Evolutionary conservation across 2,888 invertebrate genomes (phyloP).

Genomic region (Thyatira batis): DNA sequence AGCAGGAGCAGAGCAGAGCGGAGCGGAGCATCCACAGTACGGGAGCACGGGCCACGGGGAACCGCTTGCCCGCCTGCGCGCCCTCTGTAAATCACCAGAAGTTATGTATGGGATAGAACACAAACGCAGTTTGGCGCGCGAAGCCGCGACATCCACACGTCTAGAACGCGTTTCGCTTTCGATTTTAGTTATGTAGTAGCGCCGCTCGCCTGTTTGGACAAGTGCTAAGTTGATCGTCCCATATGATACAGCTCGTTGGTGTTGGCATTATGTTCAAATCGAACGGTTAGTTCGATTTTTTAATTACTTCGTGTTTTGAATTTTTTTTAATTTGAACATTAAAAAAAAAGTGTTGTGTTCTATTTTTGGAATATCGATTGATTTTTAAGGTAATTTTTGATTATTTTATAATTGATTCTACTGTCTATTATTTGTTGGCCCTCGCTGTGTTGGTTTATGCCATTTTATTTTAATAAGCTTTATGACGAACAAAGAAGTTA

Average conservation of each 20-base stretch:
- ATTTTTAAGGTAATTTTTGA: slow-evolving; percentile 47
- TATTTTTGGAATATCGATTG: slow-evolving; percentile 49
- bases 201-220: slow-evolving; percentile 70
- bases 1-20: slow-evolving; percentile 38
- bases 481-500: not conserved
- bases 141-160: slow-evolving; percentile 57
- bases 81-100: slow-evolving; percentile 68
- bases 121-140: slow-evolving; percentile 76
- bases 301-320: slow-evolving; percentile 64
- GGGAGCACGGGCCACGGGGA: too few relatives aligned
- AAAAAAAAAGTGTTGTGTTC: slow-evolving; percentile 39
- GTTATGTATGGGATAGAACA: slow-evolving; percentile 57
- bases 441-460: not conserved
- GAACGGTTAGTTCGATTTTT: slow-evolving; percentile 72
- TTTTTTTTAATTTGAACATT: slow-evolving; percentile 51
- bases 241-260: slow-evolving; percentile 75
- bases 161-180: slow-evolving; percentile 33
- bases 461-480: not conserved
- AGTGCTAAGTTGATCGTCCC: slow-evolving; percentile 81
- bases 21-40: slow-evolving; percentile 23
- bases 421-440: not conserved
- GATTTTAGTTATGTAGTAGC: slow-evolving; percentile 61
- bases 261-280: slow-evolving; percentile 77
- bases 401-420: not conserved
- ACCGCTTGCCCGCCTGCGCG: slow-evolving; percentile 60